phyloP scores from a whole-genome alignment of 2,797 vertebrate genomes.

The Craterocephalus amniculus region DNA sequence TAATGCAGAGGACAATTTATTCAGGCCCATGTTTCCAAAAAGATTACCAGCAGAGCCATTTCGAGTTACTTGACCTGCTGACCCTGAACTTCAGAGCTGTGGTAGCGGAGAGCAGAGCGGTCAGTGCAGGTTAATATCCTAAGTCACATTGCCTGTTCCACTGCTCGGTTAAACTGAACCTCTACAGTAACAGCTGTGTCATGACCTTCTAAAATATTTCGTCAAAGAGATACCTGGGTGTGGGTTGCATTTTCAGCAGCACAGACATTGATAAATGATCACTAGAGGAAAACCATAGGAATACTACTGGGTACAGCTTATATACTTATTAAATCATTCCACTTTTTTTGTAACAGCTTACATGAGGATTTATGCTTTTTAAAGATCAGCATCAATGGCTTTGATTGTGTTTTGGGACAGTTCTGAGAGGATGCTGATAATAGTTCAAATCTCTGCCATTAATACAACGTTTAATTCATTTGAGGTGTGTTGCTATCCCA shows the following conservation, averaged over 20 bases:
- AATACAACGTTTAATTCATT: background rate
- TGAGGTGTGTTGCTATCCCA: background rate
- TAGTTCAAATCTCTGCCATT: background rate
- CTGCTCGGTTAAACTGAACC: background rate
- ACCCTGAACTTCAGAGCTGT: background rate
- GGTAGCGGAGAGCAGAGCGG: background rate
- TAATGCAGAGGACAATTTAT: background rate
- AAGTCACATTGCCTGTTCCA: background rate
- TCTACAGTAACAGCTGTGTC: background rate
- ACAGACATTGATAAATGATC: background rate
- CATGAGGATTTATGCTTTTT: background rate
- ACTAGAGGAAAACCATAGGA: background rate
- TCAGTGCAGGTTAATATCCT: background rate
- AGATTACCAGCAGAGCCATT: background rate
- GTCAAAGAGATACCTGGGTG: background rate
- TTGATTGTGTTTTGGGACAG: background rate
- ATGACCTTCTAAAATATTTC: background rate
- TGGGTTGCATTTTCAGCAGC: background rate
- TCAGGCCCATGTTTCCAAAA: background rate
- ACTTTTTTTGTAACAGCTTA: background rate
- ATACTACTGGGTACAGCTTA: background rate
- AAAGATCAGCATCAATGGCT: background rate
- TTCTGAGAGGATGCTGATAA: background rate
- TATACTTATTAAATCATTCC: background rate
- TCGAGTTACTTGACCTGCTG: background rate